These are phyloP conservation scores for Doryteuthis pealeii DNA, from an alignment of 1,140 invertebrate genomes.

Conservation along the genomic window DNA sequence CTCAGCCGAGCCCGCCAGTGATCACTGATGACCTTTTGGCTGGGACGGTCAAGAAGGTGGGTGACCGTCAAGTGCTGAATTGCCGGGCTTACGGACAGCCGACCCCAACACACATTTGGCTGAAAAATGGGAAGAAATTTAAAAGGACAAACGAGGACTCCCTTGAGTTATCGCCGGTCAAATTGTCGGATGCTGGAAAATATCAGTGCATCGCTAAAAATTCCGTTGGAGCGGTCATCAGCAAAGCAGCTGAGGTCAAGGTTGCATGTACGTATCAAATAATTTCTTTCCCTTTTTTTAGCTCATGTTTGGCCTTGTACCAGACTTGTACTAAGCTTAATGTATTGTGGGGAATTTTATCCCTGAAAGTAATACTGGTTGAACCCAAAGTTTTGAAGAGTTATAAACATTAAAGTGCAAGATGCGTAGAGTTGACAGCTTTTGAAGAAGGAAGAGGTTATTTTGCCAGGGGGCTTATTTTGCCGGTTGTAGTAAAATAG, in stretches of 20 bases:
- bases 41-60: conserved; percentile 25
- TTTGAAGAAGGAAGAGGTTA: no score
- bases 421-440: no score
- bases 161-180: conserved; percentile 79
- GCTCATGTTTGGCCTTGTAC: no score
- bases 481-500: no score
- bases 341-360: no score
- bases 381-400: no score
- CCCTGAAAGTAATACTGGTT: no score
- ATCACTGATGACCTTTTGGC: conserved; percentile 31
- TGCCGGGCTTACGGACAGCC: conserved; percentile 69
- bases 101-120: conserved; percentile 84
- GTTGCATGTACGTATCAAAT: conserved; percentile 80
- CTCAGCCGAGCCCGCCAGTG: conserved; percentile 20
- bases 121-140: conserved; percentile 72
- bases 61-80: conserved; percentile 30
- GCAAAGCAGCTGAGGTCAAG: conserved; percentile 80
- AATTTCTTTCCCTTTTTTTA: no score
- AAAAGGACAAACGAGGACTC: conserved; percentile 67
- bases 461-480: no score
- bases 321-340: no score
- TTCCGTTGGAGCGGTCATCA: conserved; percentile 85
- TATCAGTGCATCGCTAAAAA: conserved; percentile 91
- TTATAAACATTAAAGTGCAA: no score
- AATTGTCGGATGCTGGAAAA: conserved; percentile 77